Conservation (phyloP, 2,113 vertebrate species). For the Pteronura brasiliensis region DNA sequence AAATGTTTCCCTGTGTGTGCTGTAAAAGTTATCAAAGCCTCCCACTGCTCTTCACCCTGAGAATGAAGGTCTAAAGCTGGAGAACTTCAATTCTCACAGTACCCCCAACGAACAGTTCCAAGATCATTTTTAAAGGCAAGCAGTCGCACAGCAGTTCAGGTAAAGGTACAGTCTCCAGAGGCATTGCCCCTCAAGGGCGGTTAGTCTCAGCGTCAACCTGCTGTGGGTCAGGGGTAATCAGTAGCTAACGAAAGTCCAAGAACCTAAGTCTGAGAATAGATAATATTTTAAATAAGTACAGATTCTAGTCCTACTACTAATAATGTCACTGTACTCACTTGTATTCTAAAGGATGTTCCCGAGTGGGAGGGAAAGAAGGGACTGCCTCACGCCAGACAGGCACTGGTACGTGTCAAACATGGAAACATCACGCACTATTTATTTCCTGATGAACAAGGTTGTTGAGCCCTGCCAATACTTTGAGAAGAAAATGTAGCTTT, state of each 20-base stretch:
- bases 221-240: neutral
- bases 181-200: neutral
- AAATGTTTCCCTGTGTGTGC: conserved; percentile 53
- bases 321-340: neutral
- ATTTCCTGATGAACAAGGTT: neutral
- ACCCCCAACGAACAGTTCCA: neutral
- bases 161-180: neutral
- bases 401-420: rapidly evolving
- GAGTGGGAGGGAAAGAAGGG: neutral
- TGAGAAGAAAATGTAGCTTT: neutral
- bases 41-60: neutral
- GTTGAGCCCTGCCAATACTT: neutral
- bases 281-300: neutral
- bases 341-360: neutral
- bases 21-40: conserved; percentile 51
- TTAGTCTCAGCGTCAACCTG: neutral
- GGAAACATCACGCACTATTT: neutral
- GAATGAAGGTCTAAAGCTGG: neutral
- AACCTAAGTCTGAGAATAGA: neutral
- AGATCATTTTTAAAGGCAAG: neutral
- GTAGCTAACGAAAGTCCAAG: neutral
- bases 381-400: neutral
- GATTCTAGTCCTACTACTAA: neutral
- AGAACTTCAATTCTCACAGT: conserved; percentile 21
- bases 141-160: neutral